These are phyloP conservation scores for Sphaeridia pumilis DNA, from an alignment of 2,888 invertebrate genomes.

Conservation along the genomic window DNA sequence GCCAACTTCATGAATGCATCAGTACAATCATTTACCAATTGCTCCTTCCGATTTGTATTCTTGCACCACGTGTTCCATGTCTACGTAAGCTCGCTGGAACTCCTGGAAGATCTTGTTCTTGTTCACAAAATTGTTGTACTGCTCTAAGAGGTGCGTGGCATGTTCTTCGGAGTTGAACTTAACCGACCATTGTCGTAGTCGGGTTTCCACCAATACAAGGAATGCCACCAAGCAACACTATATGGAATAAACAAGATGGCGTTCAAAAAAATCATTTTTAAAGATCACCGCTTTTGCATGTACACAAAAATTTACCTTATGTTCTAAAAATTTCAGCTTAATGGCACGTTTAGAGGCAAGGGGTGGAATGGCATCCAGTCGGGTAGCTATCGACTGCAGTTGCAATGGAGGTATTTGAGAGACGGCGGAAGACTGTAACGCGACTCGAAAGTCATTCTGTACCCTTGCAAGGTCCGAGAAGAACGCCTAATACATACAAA, in stretches of 20 bases:
- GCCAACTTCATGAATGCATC: not conserved
- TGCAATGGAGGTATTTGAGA: constrained; percentile 65
- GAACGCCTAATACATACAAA: constrained; percentile 48
- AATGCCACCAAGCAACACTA: constrained; percentile 84
- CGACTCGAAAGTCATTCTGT: constrained; percentile 63
- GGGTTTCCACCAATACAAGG: constrained; percentile 77
- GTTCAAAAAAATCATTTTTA: constrained; percentile 33
- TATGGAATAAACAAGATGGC: too few relatives aligned
- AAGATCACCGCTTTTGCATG: not conserved
- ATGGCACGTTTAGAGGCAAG: constrained; percentile 71
- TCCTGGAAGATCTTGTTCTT: constrained; percentile 86
- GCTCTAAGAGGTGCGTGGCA: constrained; percentile 70
- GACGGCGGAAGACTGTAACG: constrained; percentile 55
- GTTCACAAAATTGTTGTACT: constrained; percentile 85
- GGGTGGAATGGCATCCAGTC: constrained; percentile 61
- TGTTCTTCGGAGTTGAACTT: constrained; percentile 76
- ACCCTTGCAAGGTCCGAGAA: constrained; percentile 72
- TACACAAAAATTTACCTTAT: constrained; percentile 49
- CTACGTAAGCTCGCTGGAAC: constrained; percentile 79
- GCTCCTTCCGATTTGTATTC: constrained; percentile 79
- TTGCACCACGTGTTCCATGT: constrained; percentile 82
- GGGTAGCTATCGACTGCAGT: constrained; percentile 64
- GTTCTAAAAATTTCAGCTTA: constrained; percentile 77
- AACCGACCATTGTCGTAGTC: constrained; percentile 75
- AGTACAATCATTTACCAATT: constrained; percentile 48